phyloP scores from a whole-genome alignment of 2,797 vertebrate species.

The Euphonia xanthogaster region DNA sequence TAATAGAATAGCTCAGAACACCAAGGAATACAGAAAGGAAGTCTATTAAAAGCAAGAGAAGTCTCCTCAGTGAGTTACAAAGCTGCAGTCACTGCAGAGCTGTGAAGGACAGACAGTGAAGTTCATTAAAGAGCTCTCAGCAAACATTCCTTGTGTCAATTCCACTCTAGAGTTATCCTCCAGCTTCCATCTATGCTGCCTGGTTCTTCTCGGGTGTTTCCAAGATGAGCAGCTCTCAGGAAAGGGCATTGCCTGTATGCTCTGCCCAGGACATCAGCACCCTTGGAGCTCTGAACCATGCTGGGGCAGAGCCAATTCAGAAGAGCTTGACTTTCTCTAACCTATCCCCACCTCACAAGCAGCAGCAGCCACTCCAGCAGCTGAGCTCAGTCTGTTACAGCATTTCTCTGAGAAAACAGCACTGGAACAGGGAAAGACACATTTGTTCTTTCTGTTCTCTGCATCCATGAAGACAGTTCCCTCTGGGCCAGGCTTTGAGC shows the following conservation, averaged over 20 bases:
- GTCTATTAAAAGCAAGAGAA: background rate
- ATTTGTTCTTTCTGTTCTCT: background rate
- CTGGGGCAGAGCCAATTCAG: background rate
- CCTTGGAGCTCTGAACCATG: background rate
- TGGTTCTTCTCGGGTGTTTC: background rate
- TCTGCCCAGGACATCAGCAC: background rate
- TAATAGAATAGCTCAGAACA: background rate
- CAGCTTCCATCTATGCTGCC: background rate
- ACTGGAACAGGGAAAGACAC: background rate
- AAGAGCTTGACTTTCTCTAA: background rate
- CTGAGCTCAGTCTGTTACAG: background rate
- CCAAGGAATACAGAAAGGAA: background rate
- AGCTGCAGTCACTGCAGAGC: background rate
- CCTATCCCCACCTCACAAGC: background rate
- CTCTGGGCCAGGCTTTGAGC: background rate
- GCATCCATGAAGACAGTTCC: background rate
- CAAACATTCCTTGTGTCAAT: background rate
- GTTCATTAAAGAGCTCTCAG: slow-evolving; percentile 5
- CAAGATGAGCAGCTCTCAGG: background rate
- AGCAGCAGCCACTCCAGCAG: background rate
- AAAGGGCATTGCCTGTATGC: background rate
- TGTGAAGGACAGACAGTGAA: background rate
- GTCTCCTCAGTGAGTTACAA: background rate
- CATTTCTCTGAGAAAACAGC: background rate
- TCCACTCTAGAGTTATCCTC: background rate